Percentiles rank a stretch among this genome's conserved stretches.
Evolutionary conservation across 2,888 invertebrate genomes (phyloP).

Genomic region (Melieria omissa): DNA sequence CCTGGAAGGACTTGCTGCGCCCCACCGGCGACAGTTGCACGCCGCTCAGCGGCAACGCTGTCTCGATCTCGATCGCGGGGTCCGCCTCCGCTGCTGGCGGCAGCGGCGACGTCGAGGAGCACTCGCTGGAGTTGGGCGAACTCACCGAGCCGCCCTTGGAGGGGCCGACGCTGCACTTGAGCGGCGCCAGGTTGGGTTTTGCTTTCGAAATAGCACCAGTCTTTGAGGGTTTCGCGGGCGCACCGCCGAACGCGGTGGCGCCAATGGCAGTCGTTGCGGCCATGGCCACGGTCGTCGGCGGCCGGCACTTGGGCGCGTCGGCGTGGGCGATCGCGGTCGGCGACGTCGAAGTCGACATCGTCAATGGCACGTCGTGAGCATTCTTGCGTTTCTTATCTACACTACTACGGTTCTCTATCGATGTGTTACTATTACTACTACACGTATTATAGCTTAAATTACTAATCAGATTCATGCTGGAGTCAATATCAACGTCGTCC

Average conservation of each 20-base stretch:
- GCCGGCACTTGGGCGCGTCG: conserved; percentile 32
- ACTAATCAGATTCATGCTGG: conserved; percentile 64
- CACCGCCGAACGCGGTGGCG: conserved; percentile 30
- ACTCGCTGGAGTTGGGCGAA: conserved; percentile 62
- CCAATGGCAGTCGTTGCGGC: conserved; percentile 28
- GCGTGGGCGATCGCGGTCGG: conserved; percentile 30
- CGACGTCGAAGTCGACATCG: conserved; percentile 38
- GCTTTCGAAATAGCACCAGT: conserved; percentile 57
- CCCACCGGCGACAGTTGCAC: conserved; percentile 56
- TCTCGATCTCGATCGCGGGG: conserved; percentile 6
- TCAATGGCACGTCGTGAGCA: conserved; percentile 47
- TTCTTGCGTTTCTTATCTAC: conserved; percentile 44
- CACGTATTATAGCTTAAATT: conserved; percentile 63
- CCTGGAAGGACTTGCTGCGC: conserved; percentile 67
- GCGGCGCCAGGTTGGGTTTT: conserved; percentile 53
- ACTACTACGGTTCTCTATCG: conserved; percentile 57
- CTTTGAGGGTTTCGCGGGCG: conserved; percentile 50
- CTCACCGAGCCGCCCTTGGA: conserved; percentile 53
- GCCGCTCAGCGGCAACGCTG: conserved; percentile 23
- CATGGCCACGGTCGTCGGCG: conserved; percentile 21
- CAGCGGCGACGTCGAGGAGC: conserved; percentile 57
- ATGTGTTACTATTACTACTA: conserved; percentile 66
- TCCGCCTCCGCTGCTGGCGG: conserved; percentile 38
- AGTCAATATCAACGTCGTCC: conserved; percentile 58
- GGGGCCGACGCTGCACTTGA: conserved; percentile 44